Percentiles rank a stretch among this genome's conserved stretches.
Conservation (phyloP, 2,113 vertebrate species). For the Orycteropus afer region DNA sequence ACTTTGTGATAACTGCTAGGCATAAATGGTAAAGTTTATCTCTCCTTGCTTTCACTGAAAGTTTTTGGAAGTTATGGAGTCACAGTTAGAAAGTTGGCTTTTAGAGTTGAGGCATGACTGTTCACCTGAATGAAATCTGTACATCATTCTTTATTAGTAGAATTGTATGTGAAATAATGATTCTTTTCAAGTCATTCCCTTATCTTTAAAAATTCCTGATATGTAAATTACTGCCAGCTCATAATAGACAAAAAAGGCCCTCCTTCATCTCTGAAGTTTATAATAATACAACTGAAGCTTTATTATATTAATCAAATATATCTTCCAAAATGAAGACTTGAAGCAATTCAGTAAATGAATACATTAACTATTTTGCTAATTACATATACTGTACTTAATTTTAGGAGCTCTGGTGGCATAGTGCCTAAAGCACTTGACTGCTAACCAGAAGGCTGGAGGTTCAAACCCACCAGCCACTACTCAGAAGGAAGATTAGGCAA, state of each 20-base stretch:
- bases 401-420: too few relatives aligned
- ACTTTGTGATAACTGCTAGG: background rate
- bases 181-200: slow-evolving; percentile 8
- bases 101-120: background rate
- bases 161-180: slow-evolving; percentile 54
- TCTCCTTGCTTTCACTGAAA: background rate
- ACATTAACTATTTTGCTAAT: slow-evolving; percentile 25
- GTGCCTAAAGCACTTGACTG: too few relatives aligned
- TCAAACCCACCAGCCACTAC: too few relatives aligned
- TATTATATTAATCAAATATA: slow-evolving; percentile 23
- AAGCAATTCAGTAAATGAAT: slow-evolving; percentile 25
- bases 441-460: too few relatives aligned
- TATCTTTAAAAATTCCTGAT: slow-evolving; percentile 39
- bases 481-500: too few relatives aligned
- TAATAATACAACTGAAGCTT: background rate
- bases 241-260: background rate
- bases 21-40: background rate
- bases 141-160: slow-evolving; percentile 17
- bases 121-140: background rate
- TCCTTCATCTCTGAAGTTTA: slow-evolving; percentile 3
- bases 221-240: background rate
- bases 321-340: slow-evolving; percentile 15
- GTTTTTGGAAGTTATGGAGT: background rate
- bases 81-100: background rate
- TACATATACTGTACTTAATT: background rate